Evolutionary conservation across 1,140 invertebrate genomes (phyloP).

Genomic region (Andricus grossulariae): DNA sequence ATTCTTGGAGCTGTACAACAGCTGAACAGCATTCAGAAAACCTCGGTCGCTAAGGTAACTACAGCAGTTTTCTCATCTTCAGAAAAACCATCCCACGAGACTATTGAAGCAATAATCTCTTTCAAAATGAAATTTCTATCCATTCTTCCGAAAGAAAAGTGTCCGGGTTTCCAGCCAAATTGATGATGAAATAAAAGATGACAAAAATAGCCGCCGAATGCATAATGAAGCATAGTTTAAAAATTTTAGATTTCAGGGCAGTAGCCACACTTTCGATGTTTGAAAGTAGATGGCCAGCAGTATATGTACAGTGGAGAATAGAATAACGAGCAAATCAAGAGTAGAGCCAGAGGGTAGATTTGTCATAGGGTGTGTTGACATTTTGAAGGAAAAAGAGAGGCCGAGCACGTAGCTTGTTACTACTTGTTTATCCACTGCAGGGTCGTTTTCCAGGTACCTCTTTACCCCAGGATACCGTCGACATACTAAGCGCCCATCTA

Average conservation of each 20-base stretch:
- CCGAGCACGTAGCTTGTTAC: slow-evolving; percentile 66
- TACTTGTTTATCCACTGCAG: slow-evolving; percentile 63
- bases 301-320: neutral
- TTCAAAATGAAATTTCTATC: slow-evolving; percentile 18
- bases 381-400: slow-evolving; percentile 33
- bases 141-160: neutral
- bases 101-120: neutral
- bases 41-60: neutral
- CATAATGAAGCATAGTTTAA: no score
- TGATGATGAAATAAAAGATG: neutral
- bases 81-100: neutral
- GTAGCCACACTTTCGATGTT: neutral
- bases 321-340: slow-evolving; percentile 6
- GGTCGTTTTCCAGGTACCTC: slow-evolving; percentile 45
- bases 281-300: neutral
- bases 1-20: neutral
- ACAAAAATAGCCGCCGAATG: neutral
- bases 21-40: neutral
- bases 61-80: neutral
- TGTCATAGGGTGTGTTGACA: slow-evolving; percentile 48
- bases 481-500: slow-evolving; percentile 61
- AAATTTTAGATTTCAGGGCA: no score
- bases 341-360: slow-evolving; percentile 49
- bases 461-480: slow-evolving; percentile 52
- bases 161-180: neutral